phyloP scores from a whole-genome alignment of 1,140 invertebrate species.

The Hydropsyche tenuis region DNA sequence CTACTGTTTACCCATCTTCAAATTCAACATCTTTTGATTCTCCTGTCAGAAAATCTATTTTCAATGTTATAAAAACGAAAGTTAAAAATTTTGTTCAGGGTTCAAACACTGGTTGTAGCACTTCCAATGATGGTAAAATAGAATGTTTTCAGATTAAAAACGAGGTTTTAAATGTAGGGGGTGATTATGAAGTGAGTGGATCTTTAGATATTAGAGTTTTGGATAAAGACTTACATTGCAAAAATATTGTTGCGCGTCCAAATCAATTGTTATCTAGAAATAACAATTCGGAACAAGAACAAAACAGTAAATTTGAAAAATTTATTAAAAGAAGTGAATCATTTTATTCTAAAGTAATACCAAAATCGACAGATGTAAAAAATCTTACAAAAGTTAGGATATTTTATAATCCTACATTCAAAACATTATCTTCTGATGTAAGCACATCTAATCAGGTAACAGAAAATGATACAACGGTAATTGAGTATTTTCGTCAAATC shows the following conservation, averaged over 20 bases:
- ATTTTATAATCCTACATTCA: constrained; percentile 61
- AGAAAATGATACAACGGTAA: neutral
- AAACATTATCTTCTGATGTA: neutral
- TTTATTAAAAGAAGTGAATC: constrained; percentile 60
- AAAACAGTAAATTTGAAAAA: constrained; percentile 56
- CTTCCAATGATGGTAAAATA: constrained; percentile 53
- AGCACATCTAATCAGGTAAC: neutral
- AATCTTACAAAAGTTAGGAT: constrained; percentile 60
- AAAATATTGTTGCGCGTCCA: constrained; percentile 50
- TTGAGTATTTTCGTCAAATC: constrained; percentile 6
- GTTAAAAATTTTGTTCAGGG: constrained; percentile 57
- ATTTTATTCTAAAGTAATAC: constrained; percentile 51
- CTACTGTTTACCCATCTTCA: neutral
- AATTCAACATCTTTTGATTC: constrained; percentile 47
- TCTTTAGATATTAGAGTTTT: constrained; percentile 57
- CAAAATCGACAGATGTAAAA: constrained; percentile 43
- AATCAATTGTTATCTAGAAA: neutral
- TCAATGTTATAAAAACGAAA: constrained; percentile 52
- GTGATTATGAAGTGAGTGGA: constrained; percentile 55
- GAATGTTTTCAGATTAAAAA: constrained; percentile 60
- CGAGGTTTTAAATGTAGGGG: constrained; percentile 55
- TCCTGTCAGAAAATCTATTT: constrained; percentile 56
- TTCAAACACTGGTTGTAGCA: constrained; percentile 46
- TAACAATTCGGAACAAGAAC: constrained; percentile 51
- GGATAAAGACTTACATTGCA: constrained; percentile 57